Evolutionary conservation across 2,797 vertebrate species (phyloP).

Genomic region (Thamnophis elegans): DNA sequence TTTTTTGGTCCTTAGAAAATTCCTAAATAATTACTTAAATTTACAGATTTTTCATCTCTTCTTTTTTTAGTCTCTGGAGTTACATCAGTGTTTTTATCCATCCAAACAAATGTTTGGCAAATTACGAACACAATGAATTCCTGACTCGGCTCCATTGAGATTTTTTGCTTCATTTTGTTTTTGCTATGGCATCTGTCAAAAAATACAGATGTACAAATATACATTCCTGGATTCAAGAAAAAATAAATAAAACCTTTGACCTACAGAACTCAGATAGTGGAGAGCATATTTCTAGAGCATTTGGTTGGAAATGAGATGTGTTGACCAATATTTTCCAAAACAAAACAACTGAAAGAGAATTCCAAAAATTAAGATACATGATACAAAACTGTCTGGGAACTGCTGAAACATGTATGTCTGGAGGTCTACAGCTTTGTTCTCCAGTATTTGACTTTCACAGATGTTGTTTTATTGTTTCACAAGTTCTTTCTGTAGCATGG

Average conservation of each 20-base stretch:
- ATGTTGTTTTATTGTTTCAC: constrained; percentile 20
- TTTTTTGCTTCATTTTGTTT: not conserved
- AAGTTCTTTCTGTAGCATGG: constrained; percentile 35
- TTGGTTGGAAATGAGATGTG: not conserved
- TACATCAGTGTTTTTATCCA: constrained; percentile 12
- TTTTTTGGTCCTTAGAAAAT: constrained; percentile 13
- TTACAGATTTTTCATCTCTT: constrained; percentile 21
- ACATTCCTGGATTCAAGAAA: constrained; percentile 9
- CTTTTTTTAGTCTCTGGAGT: constrained; percentile 13
- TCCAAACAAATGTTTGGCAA: constrained; percentile 20
- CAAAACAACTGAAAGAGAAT: constrained; percentile 10
- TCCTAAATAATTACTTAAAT: constrained; percentile 21
- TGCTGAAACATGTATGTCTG: constrained; percentile 21
- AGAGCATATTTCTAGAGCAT: not conserved
- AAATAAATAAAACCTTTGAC: not conserved
- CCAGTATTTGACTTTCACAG: constrained; percentile 40
- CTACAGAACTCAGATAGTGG: not conserved
- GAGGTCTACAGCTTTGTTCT: constrained; percentile 21
- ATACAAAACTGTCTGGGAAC: constrained; percentile 27
- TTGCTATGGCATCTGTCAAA: not conserved
- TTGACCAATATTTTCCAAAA: constrained; percentile 19
- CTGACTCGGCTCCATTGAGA: not conserved
- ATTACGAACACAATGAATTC: not conserved
- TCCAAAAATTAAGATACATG: constrained; percentile 20
- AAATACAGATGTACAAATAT: not conserved